phyloP scores from a whole-genome alignment of 2,113 vertebrate species.

The Perca fluviatilis region DNA sequence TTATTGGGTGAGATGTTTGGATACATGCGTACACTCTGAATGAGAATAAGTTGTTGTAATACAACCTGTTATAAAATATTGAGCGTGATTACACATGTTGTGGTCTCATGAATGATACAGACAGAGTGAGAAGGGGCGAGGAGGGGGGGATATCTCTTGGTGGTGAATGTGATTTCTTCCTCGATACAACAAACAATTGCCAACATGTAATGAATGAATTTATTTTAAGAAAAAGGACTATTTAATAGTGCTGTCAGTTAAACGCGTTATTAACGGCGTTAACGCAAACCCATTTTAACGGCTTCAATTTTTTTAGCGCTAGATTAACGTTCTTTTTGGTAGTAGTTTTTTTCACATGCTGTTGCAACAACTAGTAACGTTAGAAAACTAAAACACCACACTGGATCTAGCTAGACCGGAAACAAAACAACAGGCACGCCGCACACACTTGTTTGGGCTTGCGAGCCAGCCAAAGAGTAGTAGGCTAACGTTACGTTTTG shows the following conservation, averaged over 20 bases:
- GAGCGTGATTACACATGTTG: conserved; percentile 83
- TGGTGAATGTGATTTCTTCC: conserved; percentile 23
- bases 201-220: not conserved
- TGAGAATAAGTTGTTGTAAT: conserved; percentile 84
- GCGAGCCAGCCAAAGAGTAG: too few relatives aligned
- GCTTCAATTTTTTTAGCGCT: too few relatives aligned
- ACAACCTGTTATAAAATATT: conserved; percentile 85
- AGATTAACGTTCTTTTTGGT: too few relatives aligned
- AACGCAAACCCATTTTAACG: too few relatives aligned
- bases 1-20: conserved; percentile 84
- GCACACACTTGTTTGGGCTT: too few relatives aligned
- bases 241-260: not conserved
- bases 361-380: too few relatives aligned
- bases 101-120: conserved; percentile 77
- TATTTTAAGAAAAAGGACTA: not conserved
- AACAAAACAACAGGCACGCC: too few relatives aligned
- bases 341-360: too few relatives aligned
- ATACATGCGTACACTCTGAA: conserved; percentile 83
- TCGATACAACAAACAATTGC: not conserved
- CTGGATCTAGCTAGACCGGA: too few relatives aligned
- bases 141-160: conserved; percentile 20
- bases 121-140: conserved; percentile 46
- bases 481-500: too few relatives aligned
- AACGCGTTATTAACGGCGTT: too few relatives aligned
- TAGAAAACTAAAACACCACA: too few relatives aligned